These are phyloP conservation scores for Heteronetta atricapilla DNA, from an alignment of 2,113 vertebrate species.

Conservation along the genomic window DNA sequence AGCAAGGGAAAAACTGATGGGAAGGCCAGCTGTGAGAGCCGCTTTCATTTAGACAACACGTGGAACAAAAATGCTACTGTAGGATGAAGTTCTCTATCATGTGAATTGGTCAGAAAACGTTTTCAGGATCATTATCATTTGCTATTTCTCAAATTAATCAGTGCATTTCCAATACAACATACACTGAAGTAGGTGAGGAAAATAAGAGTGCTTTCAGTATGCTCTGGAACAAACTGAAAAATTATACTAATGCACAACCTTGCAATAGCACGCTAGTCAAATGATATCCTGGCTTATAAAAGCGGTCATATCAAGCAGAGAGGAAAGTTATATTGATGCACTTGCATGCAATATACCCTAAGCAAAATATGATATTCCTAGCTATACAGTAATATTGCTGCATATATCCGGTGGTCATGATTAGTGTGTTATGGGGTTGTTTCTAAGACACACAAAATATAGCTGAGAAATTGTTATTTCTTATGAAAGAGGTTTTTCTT, in stretches of 20 bases:
- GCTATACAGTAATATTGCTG: background rate
- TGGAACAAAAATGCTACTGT: slow-evolving; percentile 20
- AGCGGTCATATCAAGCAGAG: background rate
- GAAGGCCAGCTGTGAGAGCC: slow-evolving; percentile 66
- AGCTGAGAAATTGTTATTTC: background rate
- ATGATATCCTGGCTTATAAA: background rate
- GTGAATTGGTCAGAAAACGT: background rate
- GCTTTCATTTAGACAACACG: background rate
- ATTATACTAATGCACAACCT: background rate
- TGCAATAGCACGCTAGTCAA: background rate
- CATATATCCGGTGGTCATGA: background rate
- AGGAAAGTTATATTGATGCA: background rate
- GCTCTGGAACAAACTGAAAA: background rate
- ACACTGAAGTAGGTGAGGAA: background rate
- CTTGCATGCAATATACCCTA: background rate
- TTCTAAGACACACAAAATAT: background rate
- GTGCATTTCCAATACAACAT: background rate
- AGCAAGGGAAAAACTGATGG: slow-evolving; percentile 32
- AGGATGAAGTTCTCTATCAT: background rate
- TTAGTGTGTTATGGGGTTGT: background rate
- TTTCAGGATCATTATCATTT: slow-evolving; percentile 6
- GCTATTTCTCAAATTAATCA: background rate
- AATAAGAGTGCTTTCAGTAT: background rate
- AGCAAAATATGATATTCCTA: background rate
- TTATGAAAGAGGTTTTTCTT: background rate